A percentile compares a stretch with the other conserved stretches of the same genome.
Conservation (phyloP, 2,888 invertebrate species). For the Hyposoter dolosus region DNA sequence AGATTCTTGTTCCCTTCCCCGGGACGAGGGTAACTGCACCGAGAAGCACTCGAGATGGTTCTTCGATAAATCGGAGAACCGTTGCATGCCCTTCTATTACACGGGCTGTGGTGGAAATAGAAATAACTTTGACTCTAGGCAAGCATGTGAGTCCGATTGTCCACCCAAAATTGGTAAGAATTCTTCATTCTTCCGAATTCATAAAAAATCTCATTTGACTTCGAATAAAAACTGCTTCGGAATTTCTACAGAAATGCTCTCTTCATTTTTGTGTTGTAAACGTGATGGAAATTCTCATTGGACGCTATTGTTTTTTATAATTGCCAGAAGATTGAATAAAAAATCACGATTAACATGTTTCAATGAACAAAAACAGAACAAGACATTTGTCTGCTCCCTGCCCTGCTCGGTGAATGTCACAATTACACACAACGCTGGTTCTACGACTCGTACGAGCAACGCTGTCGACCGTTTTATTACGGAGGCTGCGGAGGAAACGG, state of each 20-base stretch:
- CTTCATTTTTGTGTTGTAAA: neutral
- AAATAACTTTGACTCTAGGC: constrained; percentile 92
- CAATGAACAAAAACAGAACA: constrained; percentile 85
- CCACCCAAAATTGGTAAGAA: constrained; percentile 92
- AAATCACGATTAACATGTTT: constrained; percentile 21
- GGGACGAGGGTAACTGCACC: constrained; percentile 91
- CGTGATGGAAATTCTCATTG: neutral
- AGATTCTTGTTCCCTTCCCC: constrained; percentile 92
- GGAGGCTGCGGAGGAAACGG: constrained; percentile 97
- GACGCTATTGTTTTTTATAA: neutral
- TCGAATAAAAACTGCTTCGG: neutral
- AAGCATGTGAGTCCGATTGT: constrained; percentile 91
- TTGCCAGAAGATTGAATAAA: constrained; percentile 34
- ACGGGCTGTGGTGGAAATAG: constrained; percentile 96
- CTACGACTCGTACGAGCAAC: constrained; percentile 91
- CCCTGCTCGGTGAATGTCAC: constrained; percentile 91
- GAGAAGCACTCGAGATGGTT: constrained; percentile 93
- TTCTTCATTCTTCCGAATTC: constrained; percentile 54
- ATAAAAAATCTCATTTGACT: neutral
- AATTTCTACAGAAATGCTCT: neutral
- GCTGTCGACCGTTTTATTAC: constrained; percentile 93
- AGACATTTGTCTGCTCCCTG: constrained; percentile 91
- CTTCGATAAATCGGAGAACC: constrained; percentile 92
- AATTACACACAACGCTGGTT: constrained; percentile 93
- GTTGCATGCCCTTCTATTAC: constrained; percentile 97